These are phyloP conservation scores for Hassar affinis DNA, from an alignment of 2,113 vertebrate genomes.

Conservation along the genomic window DNA sequence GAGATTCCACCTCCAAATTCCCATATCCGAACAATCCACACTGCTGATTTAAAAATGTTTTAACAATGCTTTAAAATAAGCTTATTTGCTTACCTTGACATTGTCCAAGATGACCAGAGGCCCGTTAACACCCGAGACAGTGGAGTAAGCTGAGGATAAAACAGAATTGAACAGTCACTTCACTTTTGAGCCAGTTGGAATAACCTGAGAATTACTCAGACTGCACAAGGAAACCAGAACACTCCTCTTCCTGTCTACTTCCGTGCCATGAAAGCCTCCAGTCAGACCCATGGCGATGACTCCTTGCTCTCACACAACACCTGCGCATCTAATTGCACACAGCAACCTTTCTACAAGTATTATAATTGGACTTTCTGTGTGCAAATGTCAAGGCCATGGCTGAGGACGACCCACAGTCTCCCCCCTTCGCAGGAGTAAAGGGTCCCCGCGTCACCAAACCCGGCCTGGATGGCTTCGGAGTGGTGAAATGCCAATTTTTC, in stretches of 20 bases:
- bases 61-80: background rate
- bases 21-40: background rate
- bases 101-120: constrained; percentile 80
- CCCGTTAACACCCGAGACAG: constrained; percentile 80
- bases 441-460: background rate
- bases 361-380: constrained; percentile 58
- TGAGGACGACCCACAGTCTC: constrained; percentile 54
- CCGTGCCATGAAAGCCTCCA: constrained; percentile 39
- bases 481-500: background rate
- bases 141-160: constrained; percentile 73
- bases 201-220: background rate
- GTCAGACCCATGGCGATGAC: constrained; percentile 44
- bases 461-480: background rate
- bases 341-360: constrained; percentile 62
- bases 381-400: constrained; percentile 65
- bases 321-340: constrained; percentile 55
- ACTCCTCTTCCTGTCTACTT: constrained; percentile 5
- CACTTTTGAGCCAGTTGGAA: no score
- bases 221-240: background rate
- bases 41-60: background rate
- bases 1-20: no score
- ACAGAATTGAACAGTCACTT: no score
- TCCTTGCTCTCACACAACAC: constrained; percentile 21
- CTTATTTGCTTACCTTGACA: constrained; percentile 73
- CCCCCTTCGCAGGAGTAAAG: background rate